Evolutionary conservation across 2,797 vertebrate genomes (phyloP).

Genomic region (Borostomias antarcticus): DNA sequence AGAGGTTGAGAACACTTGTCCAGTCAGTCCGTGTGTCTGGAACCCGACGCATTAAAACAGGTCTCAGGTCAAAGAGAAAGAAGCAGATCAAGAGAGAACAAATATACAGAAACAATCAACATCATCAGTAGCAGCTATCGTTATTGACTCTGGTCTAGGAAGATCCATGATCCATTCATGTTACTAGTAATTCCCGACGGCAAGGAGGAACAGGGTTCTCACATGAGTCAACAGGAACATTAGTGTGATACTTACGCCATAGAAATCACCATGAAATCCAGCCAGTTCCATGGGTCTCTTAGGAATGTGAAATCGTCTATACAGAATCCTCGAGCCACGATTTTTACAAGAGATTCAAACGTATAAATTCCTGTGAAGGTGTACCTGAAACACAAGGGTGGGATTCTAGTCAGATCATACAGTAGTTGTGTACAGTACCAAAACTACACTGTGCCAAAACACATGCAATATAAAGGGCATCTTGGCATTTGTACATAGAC

Average conservation of each 20-base stretch:
- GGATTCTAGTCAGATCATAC: too few species aligned
- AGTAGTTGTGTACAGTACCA: too few species aligned
- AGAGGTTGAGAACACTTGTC: too few species aligned
- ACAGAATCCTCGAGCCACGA: slow-evolving; percentile 98
- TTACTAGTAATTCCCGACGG: neutral
- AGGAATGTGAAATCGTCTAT: slow-evolving; percentile 99
- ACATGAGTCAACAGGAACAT: neutral
- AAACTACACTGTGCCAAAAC: too few species aligned
- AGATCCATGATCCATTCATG: neutral
- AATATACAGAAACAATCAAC: slow-evolving; percentile 8
- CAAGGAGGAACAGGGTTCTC: neutral
- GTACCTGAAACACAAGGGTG: slow-evolving; percentile 85
- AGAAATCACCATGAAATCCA: slow-evolving; percentile 99
- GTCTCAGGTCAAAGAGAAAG: too few species aligned
- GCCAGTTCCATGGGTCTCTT: slow-evolving; percentile 98
- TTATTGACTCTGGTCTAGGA: too few species aligned
- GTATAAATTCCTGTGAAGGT: slow-evolving; percentile 99
- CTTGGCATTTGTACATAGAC: too few species aligned
- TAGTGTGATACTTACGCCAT: slow-evolving; percentile 92
- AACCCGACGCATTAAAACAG: too few species aligned
- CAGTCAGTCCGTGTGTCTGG: too few species aligned
- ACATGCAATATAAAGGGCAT: neutral
- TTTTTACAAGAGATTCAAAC: slow-evolving; percentile 98
- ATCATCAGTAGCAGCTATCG: slow-evolving; percentile 21
- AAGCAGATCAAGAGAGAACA: slow-evolving; percentile 32